Conservation (phyloP, 2,113 vertebrate genomes). For the Sebastes fasciatus region DNA sequence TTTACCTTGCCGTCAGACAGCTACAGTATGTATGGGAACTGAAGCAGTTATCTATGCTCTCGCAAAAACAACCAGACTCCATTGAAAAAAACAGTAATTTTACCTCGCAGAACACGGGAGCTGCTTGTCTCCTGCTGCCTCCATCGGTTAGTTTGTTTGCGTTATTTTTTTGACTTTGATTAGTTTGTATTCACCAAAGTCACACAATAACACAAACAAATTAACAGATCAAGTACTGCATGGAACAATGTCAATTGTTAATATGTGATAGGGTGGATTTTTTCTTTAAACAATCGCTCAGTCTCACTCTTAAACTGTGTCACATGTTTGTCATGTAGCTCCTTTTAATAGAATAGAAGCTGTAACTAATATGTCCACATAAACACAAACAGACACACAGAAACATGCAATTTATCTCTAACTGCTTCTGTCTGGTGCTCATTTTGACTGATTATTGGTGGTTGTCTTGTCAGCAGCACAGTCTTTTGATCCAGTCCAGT, state of each 20-base stretch:
- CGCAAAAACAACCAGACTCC: no score
- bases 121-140: no score
- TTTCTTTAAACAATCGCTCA: neutral
- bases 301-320: neutral
- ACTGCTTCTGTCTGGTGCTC: neutral
- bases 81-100: no score
- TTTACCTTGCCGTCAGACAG: no score
- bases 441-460: neutral
- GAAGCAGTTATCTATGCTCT: no score
- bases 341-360: conserved; percentile 17
- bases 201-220: no score
- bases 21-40: no score
- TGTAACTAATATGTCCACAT: conserved; percentile 6
- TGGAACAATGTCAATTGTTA: neutral
- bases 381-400: neutral
- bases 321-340: conserved; percentile 29
- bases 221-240: no score
- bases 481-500: neutral
- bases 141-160: no score
- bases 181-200: no score
- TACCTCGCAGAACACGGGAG: no score
- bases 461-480: neutral
- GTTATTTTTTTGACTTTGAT: no score
- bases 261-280: neutral
- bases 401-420: neutral